Percentiles rank a stretch among this genome's conserved stretches.
phyloP scores from a whole-genome alignment of 2,888 invertebrate species.

The Dolichomitus sp. region DNA sequence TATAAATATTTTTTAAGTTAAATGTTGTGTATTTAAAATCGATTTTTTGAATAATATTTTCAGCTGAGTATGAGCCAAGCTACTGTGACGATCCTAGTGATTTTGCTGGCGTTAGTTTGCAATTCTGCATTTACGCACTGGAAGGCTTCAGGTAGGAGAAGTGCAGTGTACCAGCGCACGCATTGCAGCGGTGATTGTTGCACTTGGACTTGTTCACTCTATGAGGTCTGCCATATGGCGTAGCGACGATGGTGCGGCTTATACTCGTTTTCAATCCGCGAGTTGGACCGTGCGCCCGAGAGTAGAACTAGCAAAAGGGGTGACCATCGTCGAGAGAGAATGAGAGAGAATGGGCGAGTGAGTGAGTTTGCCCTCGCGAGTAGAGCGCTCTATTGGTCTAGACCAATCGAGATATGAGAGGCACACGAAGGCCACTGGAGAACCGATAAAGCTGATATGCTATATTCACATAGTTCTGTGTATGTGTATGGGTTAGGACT shows the following conservation, averaged over 20 bases:
- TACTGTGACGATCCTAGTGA: neutral
- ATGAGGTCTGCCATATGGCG: slow-evolving; percentile 59
- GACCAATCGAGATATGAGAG: slow-evolving; percentile 69
- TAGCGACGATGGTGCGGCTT: slow-evolving; percentile 48
- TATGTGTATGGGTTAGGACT: slow-evolving; percentile 27
- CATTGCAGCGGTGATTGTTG: slow-evolving; percentile 73
- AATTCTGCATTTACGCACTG: slow-evolving; percentile 13
- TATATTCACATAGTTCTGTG: slow-evolving; percentile 34
- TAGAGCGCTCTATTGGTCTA: slow-evolving; percentile 67
- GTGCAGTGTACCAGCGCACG: slow-evolving; percentile 32
- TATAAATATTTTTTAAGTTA: too few species aligned
- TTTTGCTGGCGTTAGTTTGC: slow-evolving; percentile 8
- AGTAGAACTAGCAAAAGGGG: slow-evolving; percentile 62
- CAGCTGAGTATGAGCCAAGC: neutral
- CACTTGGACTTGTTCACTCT: slow-evolving; percentile 76
- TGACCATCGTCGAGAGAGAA: slow-evolving; percentile 60
- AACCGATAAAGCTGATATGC: slow-evolving; percentile 66
- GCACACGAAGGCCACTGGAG: slow-evolving; percentile 61
- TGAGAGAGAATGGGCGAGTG: slow-evolving; percentile 43
- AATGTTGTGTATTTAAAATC: too few species aligned
- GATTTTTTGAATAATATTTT: neutral
- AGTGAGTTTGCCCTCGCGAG: slow-evolving; percentile 62
- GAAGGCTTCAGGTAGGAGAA: slow-evolving; percentile 42
- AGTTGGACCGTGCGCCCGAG: slow-evolving; percentile 51
- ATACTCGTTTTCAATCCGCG: slow-evolving; percentile 62